Conservation (phyloP, 2,888 invertebrate species). For the Phengaris alcon region DNA sequence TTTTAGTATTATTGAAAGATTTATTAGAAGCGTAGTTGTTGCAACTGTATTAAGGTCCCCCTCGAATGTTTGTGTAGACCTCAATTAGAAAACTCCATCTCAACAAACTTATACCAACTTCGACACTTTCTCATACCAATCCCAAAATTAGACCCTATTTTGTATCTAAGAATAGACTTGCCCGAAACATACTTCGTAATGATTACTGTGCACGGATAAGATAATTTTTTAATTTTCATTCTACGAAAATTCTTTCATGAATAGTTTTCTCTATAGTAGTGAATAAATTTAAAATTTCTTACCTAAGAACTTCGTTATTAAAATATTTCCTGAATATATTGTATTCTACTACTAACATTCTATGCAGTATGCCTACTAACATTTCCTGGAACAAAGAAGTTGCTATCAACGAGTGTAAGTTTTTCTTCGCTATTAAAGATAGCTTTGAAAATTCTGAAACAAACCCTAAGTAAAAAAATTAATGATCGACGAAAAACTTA, state of each 20-base stretch:
- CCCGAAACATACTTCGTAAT: background rate
- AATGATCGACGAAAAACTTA: too few relatives aligned
- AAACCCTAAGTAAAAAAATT: background rate
- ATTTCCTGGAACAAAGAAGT: conserved; percentile 40
- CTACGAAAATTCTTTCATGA: too few relatives aligned
- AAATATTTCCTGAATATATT: background rate
- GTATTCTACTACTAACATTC: conserved; percentile 40
- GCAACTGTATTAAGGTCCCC: background rate
- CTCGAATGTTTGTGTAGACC: background rate
- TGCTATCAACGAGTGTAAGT: background rate
- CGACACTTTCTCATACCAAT: background rate
- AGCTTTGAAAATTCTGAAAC: background rate
- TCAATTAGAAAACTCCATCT: background rate
- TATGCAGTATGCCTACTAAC: conserved; percentile 52
- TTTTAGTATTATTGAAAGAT: background rate
- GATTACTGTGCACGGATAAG: background rate
- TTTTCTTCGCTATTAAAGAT: background rate
- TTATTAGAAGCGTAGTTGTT: background rate
- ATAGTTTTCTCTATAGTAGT: too few relatives aligned
- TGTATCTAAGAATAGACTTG: background rate
- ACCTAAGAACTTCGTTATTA: background rate
- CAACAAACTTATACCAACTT: background rate
- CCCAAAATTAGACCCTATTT: background rate
- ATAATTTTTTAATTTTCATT: too few relatives aligned
- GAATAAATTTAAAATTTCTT: too few relatives aligned